phyloP scores from a whole-genome alignment of 35 echinoderm and acorn worm genomes.

The Eucidaris tribuloides region DNA sequence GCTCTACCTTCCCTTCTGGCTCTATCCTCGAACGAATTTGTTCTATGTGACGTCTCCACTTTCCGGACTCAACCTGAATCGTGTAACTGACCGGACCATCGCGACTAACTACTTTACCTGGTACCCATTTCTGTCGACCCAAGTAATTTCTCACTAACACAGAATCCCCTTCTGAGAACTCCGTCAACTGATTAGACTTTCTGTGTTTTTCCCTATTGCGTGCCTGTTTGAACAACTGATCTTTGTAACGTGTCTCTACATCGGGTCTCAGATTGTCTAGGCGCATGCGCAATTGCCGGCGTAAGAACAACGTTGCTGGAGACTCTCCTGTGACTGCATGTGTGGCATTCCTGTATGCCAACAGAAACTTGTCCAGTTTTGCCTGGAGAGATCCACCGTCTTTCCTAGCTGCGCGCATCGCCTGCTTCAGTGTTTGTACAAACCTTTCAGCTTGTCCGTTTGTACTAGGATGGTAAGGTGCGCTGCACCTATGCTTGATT shows the following conservation, averaged over 20 bases:
- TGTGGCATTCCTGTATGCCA: constrained; percentile 38
- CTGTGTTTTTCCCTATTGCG: no score
- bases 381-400: not conserved
- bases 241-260: no score
- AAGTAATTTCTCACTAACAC: constrained; percentile 2
- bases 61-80: not conserved
- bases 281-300: no score
- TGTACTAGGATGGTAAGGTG: constrained; percentile 27
- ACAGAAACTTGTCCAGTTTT: constrained; percentile 4
- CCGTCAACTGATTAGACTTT: no score
- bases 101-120: constrained; percentile 8
- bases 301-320: no score
- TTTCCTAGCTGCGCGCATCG: constrained; percentile 2
- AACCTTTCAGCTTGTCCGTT: constrained; percentile 45
- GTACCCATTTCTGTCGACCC: constrained; percentile 31
- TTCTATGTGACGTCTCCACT: constrained; percentile 35
- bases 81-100: constrained; percentile 34
- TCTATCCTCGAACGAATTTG: constrained; percentile 24
- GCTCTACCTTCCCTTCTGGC: not conserved
- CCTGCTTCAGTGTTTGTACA: constrained; percentile 46
- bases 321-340: no score
- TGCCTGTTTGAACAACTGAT: no score
- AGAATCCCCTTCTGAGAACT: not conserved
- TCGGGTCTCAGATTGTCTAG: no score
- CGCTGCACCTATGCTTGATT: constrained; percentile 20